Conservation (phyloP, 2,797 vertebrate genomes). For the Sebastes vulpes region DNA sequence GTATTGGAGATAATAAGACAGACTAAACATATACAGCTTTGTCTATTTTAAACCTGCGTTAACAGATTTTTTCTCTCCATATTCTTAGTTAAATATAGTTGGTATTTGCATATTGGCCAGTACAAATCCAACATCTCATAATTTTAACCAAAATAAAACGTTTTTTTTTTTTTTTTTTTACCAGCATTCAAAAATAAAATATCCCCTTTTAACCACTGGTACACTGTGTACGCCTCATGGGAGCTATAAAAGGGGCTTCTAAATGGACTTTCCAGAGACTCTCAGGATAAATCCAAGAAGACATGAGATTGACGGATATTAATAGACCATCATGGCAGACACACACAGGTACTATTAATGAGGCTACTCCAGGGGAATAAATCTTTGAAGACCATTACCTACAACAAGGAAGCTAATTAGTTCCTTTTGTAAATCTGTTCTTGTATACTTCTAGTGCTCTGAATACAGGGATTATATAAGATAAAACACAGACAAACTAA, state of each 20-base stretch:
- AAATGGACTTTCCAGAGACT: constrained; percentile 19
- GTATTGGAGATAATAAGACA: not conserved
- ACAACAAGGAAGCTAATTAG: constrained; percentile 53
- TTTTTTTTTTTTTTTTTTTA: not conserved
- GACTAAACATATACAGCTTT: not conserved
- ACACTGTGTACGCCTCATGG: not conserved
- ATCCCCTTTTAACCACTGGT: not conserved
- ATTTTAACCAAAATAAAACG: not conserved
- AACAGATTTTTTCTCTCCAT: not conserved
- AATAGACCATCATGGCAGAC: constrained; percentile 29
- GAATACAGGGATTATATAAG: constrained; percentile 16
- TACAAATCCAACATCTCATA: not conserved
- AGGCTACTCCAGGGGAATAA: constrained; percentile 41
- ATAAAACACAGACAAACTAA: not conserved
- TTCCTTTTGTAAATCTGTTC: constrained; percentile 29
- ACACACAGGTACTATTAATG: constrained; percentile 45
- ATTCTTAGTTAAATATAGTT: not conserved
- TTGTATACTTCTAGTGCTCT: constrained; percentile 1
- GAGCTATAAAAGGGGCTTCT: constrained; percentile 20
- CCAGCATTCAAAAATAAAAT: constrained; percentile 6
- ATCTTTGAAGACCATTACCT: constrained; percentile 35
- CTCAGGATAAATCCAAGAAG: constrained; percentile 30
- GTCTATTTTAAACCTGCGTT: not conserved
- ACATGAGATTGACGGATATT: constrained; percentile 45
- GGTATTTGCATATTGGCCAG: not conserved